phyloP scores from a whole-genome alignment of 2,888 invertebrate species.

The Lymantria dispar region DNA sequence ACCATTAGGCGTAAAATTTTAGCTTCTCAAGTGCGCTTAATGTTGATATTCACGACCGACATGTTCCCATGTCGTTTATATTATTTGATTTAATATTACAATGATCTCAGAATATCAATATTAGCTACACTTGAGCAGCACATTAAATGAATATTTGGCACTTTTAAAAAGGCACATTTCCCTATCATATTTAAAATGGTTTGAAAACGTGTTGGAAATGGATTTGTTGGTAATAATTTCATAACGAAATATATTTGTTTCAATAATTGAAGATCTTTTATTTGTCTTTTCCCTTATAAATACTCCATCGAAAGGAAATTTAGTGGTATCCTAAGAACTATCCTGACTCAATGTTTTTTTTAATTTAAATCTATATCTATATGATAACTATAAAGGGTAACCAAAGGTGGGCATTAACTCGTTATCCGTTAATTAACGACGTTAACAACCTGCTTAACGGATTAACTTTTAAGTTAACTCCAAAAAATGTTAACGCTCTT shows the following conservation, averaged over 20 bases:
- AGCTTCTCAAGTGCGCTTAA: constrained; percentile 59
- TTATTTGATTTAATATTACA: constrained; percentile 52
- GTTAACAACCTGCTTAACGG: no score
- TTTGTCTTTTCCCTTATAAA: constrained; percentile 28
- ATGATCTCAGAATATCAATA: constrained; percentile 69
- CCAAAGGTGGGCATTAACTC: no score
- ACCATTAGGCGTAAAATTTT: constrained; percentile 79
- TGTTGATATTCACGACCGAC: constrained; percentile 40
- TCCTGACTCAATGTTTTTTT: constrained; percentile 2
- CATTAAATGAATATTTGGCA: constrained; percentile 79
- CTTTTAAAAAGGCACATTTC: constrained; percentile 81
- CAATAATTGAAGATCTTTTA: constrained; percentile 68
- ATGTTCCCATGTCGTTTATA: constrained; percentile 37
- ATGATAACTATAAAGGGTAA: no score
- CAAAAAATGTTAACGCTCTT: no score
- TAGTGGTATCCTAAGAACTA: background rate
- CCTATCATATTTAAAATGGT: constrained; percentile 80
- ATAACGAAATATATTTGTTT: constrained; percentile 83
- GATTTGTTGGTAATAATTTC: constrained; percentile 84
- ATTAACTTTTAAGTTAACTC: no score
- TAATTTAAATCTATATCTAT: no score
- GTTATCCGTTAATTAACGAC: no score
- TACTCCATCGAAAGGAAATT: background rate
- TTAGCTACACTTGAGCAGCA: constrained; percentile 64
- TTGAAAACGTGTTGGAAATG: constrained; percentile 82